Conservation (phyloP, 2,797 vertebrate species). For the Spinus olivaceus region DNA sequence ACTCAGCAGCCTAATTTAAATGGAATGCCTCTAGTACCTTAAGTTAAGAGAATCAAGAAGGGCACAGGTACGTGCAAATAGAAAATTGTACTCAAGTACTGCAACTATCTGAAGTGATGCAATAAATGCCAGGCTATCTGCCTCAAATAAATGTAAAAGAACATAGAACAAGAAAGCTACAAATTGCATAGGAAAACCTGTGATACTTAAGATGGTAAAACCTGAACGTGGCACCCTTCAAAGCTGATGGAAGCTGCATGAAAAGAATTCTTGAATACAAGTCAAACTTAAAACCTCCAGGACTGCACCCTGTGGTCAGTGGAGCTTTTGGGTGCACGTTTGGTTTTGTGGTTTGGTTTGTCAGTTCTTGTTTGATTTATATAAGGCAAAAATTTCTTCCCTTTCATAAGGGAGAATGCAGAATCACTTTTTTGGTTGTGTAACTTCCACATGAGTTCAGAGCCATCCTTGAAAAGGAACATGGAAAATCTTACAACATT, state of each 20-base stretch:
- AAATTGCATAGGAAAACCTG: not conserved
- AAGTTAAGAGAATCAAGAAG: not conserved
- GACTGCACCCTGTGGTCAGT: not conserved
- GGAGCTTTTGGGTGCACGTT: rapidly evolving
- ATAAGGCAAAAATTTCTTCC: not conserved
- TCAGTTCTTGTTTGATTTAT: not conserved
- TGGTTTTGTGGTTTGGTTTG: not conserved
- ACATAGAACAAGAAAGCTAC: not conserved
- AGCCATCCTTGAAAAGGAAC: not conserved
- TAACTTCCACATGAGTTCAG: not conserved
- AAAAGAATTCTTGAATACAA: rapidly evolving
- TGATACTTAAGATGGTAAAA: not conserved
- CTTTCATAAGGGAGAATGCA: not conserved
- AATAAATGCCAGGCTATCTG: not conserved
- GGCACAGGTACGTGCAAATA: not conserved
- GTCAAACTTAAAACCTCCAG: not conserved
- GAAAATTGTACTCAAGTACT: not conserved
- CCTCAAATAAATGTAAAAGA: not conserved
- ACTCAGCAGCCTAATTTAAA: not conserved
- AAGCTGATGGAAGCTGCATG: not conserved
- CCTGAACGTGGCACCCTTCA: not conserved
- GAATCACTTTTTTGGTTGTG: not conserved
- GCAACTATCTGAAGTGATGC: not conserved
- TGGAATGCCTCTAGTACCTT: not conserved
- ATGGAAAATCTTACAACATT: not conserved